Conservation (phyloP, 1,140 invertebrate genomes). For the Leptoteleia sp. region DNA sequence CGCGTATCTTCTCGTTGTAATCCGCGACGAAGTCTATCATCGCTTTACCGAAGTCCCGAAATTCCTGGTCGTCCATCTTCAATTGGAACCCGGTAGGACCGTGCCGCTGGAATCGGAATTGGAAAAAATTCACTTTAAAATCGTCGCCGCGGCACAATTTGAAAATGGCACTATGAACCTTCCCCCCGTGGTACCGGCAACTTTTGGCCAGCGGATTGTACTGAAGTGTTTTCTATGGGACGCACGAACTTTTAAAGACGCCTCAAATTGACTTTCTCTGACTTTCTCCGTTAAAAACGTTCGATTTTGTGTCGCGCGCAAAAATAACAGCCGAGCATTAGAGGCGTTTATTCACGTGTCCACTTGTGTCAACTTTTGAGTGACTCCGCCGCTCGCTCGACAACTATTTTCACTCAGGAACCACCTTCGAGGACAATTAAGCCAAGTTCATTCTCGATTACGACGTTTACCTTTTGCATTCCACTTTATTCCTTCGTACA, state of each 20-base stretch:
- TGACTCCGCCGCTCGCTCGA: neutral
- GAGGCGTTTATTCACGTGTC: conserved; percentile 2
- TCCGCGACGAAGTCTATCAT: conserved; percentile 97
- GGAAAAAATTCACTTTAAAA: neutral
- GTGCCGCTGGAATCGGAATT: conserved; percentile 1
- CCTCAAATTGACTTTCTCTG: conserved; percentile 37
- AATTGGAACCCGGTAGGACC: neutral
- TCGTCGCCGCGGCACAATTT: neutral
- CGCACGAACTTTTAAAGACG: conserved; percentile 42
- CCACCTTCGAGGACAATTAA: neutral
- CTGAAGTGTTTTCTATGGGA: conserved; percentile 14
- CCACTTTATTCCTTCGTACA: neutral
- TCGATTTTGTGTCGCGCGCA: conserved; percentile 37
- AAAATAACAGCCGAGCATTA: conserved; percentile 20
- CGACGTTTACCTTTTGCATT: neutral
- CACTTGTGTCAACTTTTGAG: conserved; percentile 6
- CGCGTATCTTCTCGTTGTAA: conserved; percentile 89
- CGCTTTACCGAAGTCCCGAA: conserved; percentile 91
- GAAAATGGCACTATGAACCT: neutral
- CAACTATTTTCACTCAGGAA: neutral
- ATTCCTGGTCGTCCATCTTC: conserved; percentile 90
- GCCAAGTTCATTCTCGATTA: too few species aligned
- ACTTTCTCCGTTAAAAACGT: conserved; percentile 36
- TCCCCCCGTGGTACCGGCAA: neutral
- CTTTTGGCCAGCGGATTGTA: neutral